phyloP scores from a whole-genome alignment of 2,888 invertebrate genomes.

The Aphelenchoides bicaudatus region DNA sequence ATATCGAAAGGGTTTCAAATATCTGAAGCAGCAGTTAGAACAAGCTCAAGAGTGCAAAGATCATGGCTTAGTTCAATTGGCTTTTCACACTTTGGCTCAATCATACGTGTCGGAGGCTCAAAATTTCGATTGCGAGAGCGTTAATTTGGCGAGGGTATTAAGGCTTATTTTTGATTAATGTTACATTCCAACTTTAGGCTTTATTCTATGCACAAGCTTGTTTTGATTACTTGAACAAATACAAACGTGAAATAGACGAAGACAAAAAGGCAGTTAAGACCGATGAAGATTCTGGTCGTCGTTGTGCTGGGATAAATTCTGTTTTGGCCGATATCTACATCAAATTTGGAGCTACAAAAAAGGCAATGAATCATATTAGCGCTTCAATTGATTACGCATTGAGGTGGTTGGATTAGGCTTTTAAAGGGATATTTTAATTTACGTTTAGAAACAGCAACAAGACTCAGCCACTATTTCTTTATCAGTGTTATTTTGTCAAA shows the following conservation, averaged over 20 bases:
- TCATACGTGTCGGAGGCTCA: neutral
- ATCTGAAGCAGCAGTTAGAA: neutral
- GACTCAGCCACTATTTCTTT: too few species aligned
- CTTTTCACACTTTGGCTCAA: neutral
- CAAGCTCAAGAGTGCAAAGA: neutral
- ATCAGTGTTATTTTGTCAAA: too few species aligned
- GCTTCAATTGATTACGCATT: too few species aligned
- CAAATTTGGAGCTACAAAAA: neutral
- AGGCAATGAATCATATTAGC: neutral
- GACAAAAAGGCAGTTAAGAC: neutral
- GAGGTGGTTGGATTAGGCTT: too few species aligned
- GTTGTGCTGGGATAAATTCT: neutral
- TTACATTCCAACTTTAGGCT: neutral
- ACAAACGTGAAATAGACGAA: neutral
- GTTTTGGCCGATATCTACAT: neutral
- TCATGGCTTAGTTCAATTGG: neutral
- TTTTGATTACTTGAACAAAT: neutral
- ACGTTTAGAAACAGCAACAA: slow-evolving; percentile 2
- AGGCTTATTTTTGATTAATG: neutral
- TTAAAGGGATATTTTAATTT: too few species aligned
- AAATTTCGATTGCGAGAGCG: neutral
- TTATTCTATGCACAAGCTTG: neutral
- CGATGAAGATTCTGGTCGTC: neutral
- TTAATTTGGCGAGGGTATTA: neutral
- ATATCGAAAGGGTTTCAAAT: neutral